phyloP scores from a whole-genome alignment of 2,888 invertebrate species.

The Phyto melanocephala region DNA sequence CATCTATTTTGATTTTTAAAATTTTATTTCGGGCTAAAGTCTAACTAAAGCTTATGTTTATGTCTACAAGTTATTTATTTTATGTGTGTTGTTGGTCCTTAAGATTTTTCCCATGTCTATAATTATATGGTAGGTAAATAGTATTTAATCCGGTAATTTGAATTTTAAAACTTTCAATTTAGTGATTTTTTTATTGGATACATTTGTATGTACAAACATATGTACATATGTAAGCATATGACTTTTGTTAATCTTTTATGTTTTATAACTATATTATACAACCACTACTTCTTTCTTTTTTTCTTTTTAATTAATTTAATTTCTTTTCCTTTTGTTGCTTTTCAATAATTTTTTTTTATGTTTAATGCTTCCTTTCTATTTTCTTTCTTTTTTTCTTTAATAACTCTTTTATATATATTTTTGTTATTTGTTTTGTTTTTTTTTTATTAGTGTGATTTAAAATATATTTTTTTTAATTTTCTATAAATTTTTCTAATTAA shows the following conservation, averaged over 20 bases:
- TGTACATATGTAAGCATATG: no score
- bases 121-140: no score
- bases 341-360: not conserved
- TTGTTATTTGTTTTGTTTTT: slow-evolving; percentile 11
- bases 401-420: not conserved
- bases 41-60: no score
- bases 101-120: no score
- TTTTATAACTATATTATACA: not conserved
- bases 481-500: slow-evolving; percentile 39
- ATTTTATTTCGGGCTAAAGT: no score
- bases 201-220: no score
- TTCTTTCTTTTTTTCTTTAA: not conserved
- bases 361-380: not conserved
- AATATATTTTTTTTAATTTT: slow-evolving; percentile 6
- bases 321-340: not conserved
- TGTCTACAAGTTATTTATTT: no score
- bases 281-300: not conserved
- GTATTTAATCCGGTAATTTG: no score
- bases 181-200: no score
- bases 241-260: not conserved
- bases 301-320: not conserved
- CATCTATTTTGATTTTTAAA: no score
- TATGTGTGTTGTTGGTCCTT: no score
- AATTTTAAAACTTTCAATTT: no score
- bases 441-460: slow-evolving; percentile 1